Evolutionary conservation across 2,113 vertebrate genomes (phyloP).

Genomic region (Tichodroma muraria): DNA sequence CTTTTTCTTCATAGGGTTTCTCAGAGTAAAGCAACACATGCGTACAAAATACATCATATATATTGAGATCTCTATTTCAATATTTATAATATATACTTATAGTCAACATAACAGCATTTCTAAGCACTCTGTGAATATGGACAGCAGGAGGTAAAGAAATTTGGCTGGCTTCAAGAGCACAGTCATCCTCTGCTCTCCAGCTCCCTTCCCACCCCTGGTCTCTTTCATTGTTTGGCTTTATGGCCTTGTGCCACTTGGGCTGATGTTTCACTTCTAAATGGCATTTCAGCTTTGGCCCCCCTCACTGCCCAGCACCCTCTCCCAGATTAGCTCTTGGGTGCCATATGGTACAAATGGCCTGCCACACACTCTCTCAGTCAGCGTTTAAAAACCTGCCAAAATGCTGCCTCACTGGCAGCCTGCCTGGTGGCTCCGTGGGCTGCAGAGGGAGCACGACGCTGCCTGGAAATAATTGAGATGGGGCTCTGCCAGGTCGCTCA

Average conservation of each 20-base stretch:
- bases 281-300: slow-evolving; percentile 68
- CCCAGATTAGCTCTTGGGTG: slow-evolving; percentile 67
- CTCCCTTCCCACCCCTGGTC: not conserved
- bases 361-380: slow-evolving; percentile 22
- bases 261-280: slow-evolving; percentile 59
- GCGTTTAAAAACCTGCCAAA: slow-evolving; percentile 62
- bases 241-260: slow-evolving; percentile 59
- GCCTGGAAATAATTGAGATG: slow-evolving; percentile 60
- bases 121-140: not conserved
- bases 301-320: slow-evolving; percentile 52
- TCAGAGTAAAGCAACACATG: not conserved
- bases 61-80: not conserved
- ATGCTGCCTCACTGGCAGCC: slow-evolving; percentile 64
- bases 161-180: not conserved
- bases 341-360: slow-evolving; percentile 74
- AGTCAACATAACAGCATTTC: not conserved
- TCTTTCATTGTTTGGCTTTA: slow-evolving; percentile 17
- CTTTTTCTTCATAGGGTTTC: not conserved
- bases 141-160: not conserved
- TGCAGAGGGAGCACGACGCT: not conserved
- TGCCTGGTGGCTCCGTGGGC: slow-evolving; percentile 46
- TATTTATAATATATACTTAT: not conserved
- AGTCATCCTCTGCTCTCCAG: not conserved
- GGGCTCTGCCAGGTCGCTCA: not conserved
- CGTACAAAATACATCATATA: not conserved